A percentile compares a stretch with the other conserved stretches of the same genome.
Conservation (phyloP, 2,888 invertebrate genomes). For the Drosophila engyochracea region DNA sequence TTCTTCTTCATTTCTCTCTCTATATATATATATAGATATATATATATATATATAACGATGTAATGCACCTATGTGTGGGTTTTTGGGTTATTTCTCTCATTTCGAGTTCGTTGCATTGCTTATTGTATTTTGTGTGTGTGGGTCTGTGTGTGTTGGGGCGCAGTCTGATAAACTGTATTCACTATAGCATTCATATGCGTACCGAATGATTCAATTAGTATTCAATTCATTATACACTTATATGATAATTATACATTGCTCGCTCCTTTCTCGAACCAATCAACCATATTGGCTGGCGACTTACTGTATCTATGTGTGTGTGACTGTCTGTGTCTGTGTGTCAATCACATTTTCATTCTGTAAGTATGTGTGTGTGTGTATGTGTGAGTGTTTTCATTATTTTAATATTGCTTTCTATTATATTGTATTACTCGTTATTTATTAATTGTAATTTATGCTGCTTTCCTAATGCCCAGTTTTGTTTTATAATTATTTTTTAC, state of each 20-base stretch:
- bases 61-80: conserved; percentile 64
- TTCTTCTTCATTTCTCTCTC: conserved; percentile 8
- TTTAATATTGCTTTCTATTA: conserved; percentile 56
- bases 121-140: conserved; percentile 45
- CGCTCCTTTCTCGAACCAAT: conserved; percentile 7
- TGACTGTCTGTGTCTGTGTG: conserved; percentile 14
- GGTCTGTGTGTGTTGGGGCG: conserved; percentile 25
- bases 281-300: conserved; percentile 14
- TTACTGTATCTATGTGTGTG: conserved; percentile 8
- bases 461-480: conserved; percentile 64
- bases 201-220: conserved; percentile 31
- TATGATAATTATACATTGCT: conserved; percentile 9
- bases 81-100: conserved; percentile 26
- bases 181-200: conserved; percentile 21
- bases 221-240: conserved; percentile 44
- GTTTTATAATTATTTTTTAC: conserved; percentile 22
- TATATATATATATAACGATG: conserved; percentile 11
- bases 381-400: conserved; percentile 17
- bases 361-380: conserved; percentile 7
- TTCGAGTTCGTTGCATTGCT: conserved; percentile 74
- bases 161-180: conserved; percentile 5
- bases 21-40: conserved; percentile 25
- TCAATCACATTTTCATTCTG: conserved; percentile 47
- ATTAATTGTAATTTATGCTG: conserved; percentile 50
- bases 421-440: conserved; percentile 28